Evolutionary conservation across 2,888 invertebrate genomes (phyloP), one percentile per base, ranked within the genome.

Genomic region (Lymantria monacha): DNA sequence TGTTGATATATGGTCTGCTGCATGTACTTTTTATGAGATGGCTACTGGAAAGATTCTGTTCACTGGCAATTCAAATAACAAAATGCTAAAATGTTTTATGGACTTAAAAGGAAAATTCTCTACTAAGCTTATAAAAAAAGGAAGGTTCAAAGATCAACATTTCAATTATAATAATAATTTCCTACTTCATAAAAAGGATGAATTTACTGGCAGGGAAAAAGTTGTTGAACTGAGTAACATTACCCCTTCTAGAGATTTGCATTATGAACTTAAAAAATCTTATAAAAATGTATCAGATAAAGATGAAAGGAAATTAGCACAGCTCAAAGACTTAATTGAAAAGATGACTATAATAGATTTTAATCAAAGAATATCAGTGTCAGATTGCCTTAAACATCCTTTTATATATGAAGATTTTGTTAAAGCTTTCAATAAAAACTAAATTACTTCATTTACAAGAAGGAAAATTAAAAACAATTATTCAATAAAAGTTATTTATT

Each of bases 51-150:
- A 96, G 88, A 99, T 99, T 64, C 93, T 99, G 91, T 99, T 99
- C 81, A 96, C 98, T 49, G 99, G 99, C 49, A 97, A 97, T 83
- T 97, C 98, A 7, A 99, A 99, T 89, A 99, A 99, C 85, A 97
- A 96, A 91, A 99, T 99, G 99, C 92, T 99, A 55, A 99, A 99
- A 87, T 96, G 96, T 87, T 97, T 98, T 84, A 99, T 99, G 98
- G 99, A 99, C 76, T 91, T 99, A 41, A 99, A 99, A 84, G 99
- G 99, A 48, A 98, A 97, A 91, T 96, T 99, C 89, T 97, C 99
- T 1, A 98, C 98, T 83, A 98, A 96, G 83, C 92, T 99, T 58
- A 95, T 99, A 61, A 93, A 97, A 57, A 98, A 97, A 83, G 98
- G 98, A 10, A 95, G 95, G 72, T 99, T 99, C 83, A 96, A 95